A percentile compares a stretch with the other conserved stretches of the same genome.
These are phyloP conservation scores for Ophion costatus DNA, from an alignment of 2,888 invertebrate genomes.

Conservation along the genomic window DNA sequence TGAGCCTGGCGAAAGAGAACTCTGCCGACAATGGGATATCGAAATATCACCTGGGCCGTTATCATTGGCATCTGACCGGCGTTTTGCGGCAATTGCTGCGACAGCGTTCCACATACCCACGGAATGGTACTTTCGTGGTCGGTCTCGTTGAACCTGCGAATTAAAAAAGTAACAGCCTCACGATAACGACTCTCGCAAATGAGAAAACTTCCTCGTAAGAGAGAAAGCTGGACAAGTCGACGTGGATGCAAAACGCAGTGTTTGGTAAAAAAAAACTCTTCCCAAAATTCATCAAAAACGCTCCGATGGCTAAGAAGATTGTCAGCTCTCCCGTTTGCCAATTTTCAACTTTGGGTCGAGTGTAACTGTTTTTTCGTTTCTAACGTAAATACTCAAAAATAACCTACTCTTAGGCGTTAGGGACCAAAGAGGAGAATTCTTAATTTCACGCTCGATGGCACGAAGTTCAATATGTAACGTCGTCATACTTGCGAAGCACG, in stretches of 20 bases:
- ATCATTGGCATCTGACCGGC: slow-evolving; percentile 89
- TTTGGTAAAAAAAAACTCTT: background rate
- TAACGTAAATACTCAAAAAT: background rate
- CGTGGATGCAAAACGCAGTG: background rate
- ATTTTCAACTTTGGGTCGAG: background rate
- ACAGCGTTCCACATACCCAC: slow-evolving; percentile 88
- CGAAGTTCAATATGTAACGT: slow-evolving; percentile 73
- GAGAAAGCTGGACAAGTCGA: background rate
- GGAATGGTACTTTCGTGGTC: slow-evolving; percentile 83
- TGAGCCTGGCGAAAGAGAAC: slow-evolving; percentile 92
- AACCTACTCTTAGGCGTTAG: background rate
- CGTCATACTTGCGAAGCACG: slow-evolving; percentile 88
- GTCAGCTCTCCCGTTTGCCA: background rate
- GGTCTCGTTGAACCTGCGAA: slow-evolving; percentile 84
- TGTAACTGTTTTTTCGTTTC: background rate
- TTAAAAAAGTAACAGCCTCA: background rate
- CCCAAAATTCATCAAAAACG: background rate
- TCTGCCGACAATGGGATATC: slow-evolving; percentile 94
- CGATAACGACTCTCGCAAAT: slow-evolving; percentile 75
- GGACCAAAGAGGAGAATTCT: background rate
- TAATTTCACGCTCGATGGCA: background rate
- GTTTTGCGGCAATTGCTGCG: slow-evolving; percentile 87
- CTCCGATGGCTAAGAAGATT: background rate
- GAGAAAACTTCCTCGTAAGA: background rate
- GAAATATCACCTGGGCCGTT: slow-evolving; percentile 92